Percentiles rank a stretch among this genome's conserved stretches.
phyloP scores from a whole-genome alignment of 2,797 vertebrate genomes.

The Sardinella longiceps region DNA sequence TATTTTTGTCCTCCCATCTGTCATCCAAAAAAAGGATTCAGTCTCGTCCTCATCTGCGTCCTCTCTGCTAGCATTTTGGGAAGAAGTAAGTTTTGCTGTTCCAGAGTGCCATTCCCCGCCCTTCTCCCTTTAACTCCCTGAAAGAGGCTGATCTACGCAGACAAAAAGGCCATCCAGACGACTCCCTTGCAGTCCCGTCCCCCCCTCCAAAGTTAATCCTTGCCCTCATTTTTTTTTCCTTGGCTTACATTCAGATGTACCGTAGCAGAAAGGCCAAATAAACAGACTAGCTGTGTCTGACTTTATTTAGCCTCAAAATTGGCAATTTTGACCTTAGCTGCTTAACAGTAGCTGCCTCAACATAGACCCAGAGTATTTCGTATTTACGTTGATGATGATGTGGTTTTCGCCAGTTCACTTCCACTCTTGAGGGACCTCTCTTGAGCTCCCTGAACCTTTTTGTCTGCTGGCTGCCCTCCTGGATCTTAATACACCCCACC shows the following conservation, averaged over 20 bases:
- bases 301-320: slow-evolving; percentile 1
- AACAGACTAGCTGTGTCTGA: background rate
- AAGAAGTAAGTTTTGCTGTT: slow-evolving; percentile 80
- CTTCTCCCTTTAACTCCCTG: slow-evolving; percentile 42
- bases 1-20: slow-evolving; percentile 69
- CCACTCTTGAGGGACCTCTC: background rate
- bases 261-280: background rate
- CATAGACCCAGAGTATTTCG: background rate
- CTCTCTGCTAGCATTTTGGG: slow-evolving; percentile 84
- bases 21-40: slow-evolving; percentile 76
- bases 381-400: background rate
- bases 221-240: background rate
- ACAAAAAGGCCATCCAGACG: slow-evolving; percentile 37
- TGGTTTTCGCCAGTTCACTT: background rate
- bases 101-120: slow-evolving; percentile 52
- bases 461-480: slow-evolving; percentile 50
- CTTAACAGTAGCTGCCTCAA: background rate
- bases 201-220: background rate
- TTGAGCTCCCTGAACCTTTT: slow-evolving; percentile 39
- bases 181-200: background rate
- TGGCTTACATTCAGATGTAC: background rate
- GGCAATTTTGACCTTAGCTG: background rate
- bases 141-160: slow-evolving; percentile 50
- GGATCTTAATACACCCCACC: slow-evolving; percentile 34
- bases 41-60: slow-evolving; percentile 79